Evolutionary conservation across 2,888 invertebrate genomes (phyloP), one percentile per base, ranked within the genome.

Genomic region (Pemphredon lugubris): DNA sequence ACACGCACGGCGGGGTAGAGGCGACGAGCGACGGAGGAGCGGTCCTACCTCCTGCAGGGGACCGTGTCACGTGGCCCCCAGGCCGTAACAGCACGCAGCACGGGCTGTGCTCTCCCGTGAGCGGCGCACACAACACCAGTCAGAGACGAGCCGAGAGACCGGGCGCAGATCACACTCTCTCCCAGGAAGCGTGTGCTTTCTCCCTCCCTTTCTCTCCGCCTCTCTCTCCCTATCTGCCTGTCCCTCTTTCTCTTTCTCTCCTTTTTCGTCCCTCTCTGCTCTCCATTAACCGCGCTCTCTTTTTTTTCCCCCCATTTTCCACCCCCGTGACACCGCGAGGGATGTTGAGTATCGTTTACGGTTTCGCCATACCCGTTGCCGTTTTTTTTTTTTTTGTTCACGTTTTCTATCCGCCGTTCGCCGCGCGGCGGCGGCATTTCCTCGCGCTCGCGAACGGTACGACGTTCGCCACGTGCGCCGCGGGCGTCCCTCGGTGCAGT

Each of bases 11-110:
- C 48, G 73, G 69, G 67, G 77, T 47, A 67, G 70, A 57, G 67
- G 42, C 53, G 68, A 47, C 30, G 65, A 59, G 73, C 48, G 72
- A 65, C 65, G 59, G 67, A 57, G 69, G 74, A 65, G 72, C 75
- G 81, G 77, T 81, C 83, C 84, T 88, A 87, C 88, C 89, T 89
- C 89, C 89, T 85, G 89, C 89, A 88, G 88, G 88, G 88, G 86
- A 87, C 87, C 86, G 87, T 88, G 87, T 87, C 87, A 85, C 89
- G 87, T 87, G 89, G 88, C 86, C 86, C 85, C 79, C 81, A 79
- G 82, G 78, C 81, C 72, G 79, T 75, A 81, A 63, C 77, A 60
- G 77, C 79, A 78, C 79, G 76, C 78, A 77, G 80, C 82, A 84
- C 84, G 83, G 83, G 70, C 79, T 81, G 75, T 75, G 76, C 81